Evolutionary conservation across 2,888 invertebrate species (phyloP).

Genomic region (Xylophagus ater): DNA sequence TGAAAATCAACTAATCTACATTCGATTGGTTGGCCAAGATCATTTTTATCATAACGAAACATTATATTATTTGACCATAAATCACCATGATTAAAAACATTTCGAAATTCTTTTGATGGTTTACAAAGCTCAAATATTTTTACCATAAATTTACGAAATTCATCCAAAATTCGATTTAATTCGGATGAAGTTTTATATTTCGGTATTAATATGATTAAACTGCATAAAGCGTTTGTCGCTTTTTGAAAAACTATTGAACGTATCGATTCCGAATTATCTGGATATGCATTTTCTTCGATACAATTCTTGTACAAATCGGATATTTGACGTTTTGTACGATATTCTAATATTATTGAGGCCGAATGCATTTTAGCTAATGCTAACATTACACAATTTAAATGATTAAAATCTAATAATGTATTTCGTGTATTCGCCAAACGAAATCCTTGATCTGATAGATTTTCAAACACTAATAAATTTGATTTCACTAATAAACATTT

Average conservation of each 20-base stretch:
- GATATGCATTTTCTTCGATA: slow-evolving; percentile 37
- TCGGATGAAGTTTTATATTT: slow-evolving; percentile 24
- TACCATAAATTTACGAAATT: slow-evolving; percentile 25
- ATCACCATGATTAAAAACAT: slow-evolving; percentile 40
- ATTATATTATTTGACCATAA: slow-evolving; percentile 42
- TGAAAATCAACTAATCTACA: slow-evolving; percentile 61
- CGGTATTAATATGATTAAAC: slow-evolving; percentile 27
- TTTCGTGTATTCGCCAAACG: slow-evolving; percentile 28
- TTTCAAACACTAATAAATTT: slow-evolving; percentile 39
- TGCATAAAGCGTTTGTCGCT: slow-evolving; percentile 28
- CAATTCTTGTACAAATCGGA: slow-evolving; percentile 26
- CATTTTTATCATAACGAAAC: slow-evolving; percentile 28
- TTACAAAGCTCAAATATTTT: slow-evolving; percentile 29
- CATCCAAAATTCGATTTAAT: slow-evolving; percentile 24
- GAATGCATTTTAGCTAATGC: slow-evolving; percentile 39
- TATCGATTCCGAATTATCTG: slow-evolving; percentile 21
- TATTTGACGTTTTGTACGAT: slow-evolving; percentile 21
- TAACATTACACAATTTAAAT: slow-evolving; percentile 35
- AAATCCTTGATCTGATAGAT: slow-evolving; percentile 32
- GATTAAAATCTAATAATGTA: slow-evolving; percentile 32
- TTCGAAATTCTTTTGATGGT: slow-evolving; percentile 34
- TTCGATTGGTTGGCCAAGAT: slow-evolving; percentile 38
- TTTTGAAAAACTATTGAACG: slow-evolving; percentile 27
- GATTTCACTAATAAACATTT: slow-evolving; percentile 37
- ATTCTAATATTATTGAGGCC: slow-evolving; percentile 38